Conservation (phyloP, 2,888 invertebrate genomes). For the Oeneis ivallda region DNA sequence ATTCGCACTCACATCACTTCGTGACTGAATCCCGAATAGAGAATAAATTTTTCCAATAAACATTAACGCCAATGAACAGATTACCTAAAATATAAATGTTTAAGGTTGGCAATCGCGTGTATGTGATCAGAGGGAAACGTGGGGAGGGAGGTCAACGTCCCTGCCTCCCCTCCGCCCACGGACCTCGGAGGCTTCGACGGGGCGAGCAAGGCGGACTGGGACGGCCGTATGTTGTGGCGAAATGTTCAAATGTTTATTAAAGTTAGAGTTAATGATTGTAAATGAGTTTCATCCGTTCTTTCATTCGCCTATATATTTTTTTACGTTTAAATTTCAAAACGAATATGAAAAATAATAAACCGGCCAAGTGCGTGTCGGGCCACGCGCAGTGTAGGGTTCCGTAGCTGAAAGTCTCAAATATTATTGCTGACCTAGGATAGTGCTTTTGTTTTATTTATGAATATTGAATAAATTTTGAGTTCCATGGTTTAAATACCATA, state of each 20-base stretch:
- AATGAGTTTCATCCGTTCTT: too few relatives aligned
- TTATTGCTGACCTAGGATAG: too few relatives aligned
- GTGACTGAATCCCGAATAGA: constrained; percentile 64
- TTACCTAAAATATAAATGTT: constrained; percentile 52
- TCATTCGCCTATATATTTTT: too few relatives aligned
- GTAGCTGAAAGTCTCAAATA: too few relatives aligned
- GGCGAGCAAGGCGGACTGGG: constrained; percentile 36
- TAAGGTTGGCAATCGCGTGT: constrained; percentile 62
- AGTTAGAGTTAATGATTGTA: constrained; percentile 6
- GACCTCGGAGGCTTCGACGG: constrained; percentile 35
- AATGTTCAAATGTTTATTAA: constrained; percentile 41
- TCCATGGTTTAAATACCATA: too few relatives aligned
- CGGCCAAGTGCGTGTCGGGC: too few relatives aligned
- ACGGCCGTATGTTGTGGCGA: constrained; percentile 39
- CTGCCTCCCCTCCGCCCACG: constrained; percentile 43
- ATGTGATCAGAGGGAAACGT: constrained; percentile 46
- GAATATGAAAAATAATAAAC: too few relatives aligned
- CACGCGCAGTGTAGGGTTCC: too few relatives aligned
- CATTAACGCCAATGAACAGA: constrained; percentile 47
- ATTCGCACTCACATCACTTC: constrained; percentile 63
- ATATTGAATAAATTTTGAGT: too few relatives aligned
- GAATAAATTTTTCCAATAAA: constrained; percentile 63
- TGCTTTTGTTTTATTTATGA: too few relatives aligned
- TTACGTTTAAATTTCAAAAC: too few relatives aligned
- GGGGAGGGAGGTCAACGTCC: constrained; percentile 68